Base-by-base conservation (phyloP, 2,888 invertebrate genomes). In the Adela reaumurella region DNA sequence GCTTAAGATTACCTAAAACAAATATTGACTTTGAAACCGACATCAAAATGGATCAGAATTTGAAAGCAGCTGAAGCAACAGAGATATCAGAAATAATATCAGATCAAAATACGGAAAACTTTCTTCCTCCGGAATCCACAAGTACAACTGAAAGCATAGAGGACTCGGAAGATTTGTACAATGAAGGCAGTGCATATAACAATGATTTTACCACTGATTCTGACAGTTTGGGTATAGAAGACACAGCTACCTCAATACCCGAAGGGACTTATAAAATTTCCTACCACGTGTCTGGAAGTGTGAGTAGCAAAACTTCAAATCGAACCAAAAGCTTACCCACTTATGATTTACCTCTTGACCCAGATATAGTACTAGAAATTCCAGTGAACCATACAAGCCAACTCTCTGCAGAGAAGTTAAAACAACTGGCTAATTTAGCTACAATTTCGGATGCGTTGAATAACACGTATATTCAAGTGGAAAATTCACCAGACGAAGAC, bases 381-480 rank as follows among this genome's bases (percentile, higher is more conserved):
- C 77, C 78, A 5, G 53, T 64, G 17, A 78, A 74, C 55, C 71
- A 73, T 60, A 63, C 66, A 35, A 74, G 65, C 57, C 58, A 67
- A 11, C 57, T 78, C 45, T 71, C 77, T 2, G 59, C 73, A 46
- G 79, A 81, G 47, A 79, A 80, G 61, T 63, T 83, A 17, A 79
- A 71, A 56, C 76, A 83, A 59, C 65, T 84, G 10, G 81, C 83
- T 11, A 81, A 70, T 62, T 73, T 84, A 28, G 83, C 83, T 17
- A 82, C 82, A 43, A 71, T 83, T 53, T 74, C 78, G 16, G 73
- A 81, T 61, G 71, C 67, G 28, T 74, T 74, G 54, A 82, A 83
- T 55, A 72, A 73, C 18, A 79, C 78, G 43, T 69, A 76, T 58
- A 77, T 76, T 68, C 70, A 71, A 41, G 58, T 48, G 43, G 55